Evolutionary conservation across 2,113 vertebrate species (phyloP).

Genomic region (Amphilophus citrinellus): DNA sequence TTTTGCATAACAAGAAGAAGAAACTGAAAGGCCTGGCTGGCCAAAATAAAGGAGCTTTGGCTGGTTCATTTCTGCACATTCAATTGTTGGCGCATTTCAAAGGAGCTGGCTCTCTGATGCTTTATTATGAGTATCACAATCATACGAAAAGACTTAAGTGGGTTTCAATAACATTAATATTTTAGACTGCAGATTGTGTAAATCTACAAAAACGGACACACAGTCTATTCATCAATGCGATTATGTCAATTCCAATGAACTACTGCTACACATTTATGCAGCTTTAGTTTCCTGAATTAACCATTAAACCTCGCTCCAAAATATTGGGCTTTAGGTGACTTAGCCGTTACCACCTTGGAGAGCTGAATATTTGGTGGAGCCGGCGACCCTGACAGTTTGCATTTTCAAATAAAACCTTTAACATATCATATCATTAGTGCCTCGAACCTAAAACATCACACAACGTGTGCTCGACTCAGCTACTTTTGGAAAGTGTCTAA

Average conservation of each 20-base stretch:
- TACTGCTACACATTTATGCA: neutral
- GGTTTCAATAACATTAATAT: neutral
- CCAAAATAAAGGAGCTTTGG: no score
- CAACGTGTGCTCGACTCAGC: neutral
- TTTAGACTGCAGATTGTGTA: neutral
- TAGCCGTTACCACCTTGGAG: neutral
- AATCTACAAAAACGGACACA: neutral
- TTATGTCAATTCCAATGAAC: neutral
- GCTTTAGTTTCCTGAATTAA: neutral
- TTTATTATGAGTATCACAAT: neutral
- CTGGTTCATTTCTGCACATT: neutral
- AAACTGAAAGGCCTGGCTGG: no score
- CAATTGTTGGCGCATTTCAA: neutral
- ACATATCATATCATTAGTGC: neutral
- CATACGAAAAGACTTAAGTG: neutral
- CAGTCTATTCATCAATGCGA: neutral
- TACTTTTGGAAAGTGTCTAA: neutral
- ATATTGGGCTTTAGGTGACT: neutral
- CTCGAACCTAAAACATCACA: neutral
- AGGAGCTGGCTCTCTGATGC: neutral
- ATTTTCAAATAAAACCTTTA: neutral
- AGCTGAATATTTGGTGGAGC: neutral
- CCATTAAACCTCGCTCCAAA: neutral
- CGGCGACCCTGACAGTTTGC: neutral
- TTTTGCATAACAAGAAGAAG: neutral